These are phyloP conservation scores for Myathropa florea DNA, from an alignment of 2,888 invertebrate species.

Conservation along the genomic window DNA sequence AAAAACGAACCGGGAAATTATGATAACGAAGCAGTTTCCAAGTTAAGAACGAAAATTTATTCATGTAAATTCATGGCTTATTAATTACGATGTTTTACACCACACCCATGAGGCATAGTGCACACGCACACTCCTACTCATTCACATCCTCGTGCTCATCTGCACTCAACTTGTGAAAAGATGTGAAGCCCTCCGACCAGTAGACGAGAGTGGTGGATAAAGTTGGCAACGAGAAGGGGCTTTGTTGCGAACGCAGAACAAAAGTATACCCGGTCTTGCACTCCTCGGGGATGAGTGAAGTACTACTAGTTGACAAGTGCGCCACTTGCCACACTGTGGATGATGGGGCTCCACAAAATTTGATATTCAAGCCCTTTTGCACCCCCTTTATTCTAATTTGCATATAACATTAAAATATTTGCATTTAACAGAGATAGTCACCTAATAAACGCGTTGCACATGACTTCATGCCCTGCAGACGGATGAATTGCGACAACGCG, in stretches of 20 bases:
- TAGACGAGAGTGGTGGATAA: background rate
- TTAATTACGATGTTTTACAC: slow-evolving; percentile 68
- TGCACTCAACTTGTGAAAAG: background rate
- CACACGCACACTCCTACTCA: slow-evolving; percentile 1
- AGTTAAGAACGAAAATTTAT: slow-evolving; percentile 63
- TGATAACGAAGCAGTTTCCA: slow-evolving; percentile 54
- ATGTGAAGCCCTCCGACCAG: slow-evolving; percentile 22
- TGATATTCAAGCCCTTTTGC: slow-evolving; percentile 57
- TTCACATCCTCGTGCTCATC: background rate
- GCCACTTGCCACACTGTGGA: slow-evolving; percentile 23
- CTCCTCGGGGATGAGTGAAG: background rate
- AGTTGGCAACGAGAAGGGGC: slow-evolving; percentile 15
- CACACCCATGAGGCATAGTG: slow-evolving; percentile 30
- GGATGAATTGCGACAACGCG: slow-evolving; percentile 31
- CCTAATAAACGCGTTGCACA: slow-evolving; percentile 64
- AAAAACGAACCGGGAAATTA: slow-evolving; percentile 22
- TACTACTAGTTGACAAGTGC: slow-evolving; percentile 50
- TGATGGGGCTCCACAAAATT: slow-evolving; percentile 48
- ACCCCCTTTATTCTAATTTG: slow-evolving; percentile 47
- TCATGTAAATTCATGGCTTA: slow-evolving; percentile 70
- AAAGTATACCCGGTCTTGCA: background rate
- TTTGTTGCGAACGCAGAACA: slow-evolving; percentile 30
- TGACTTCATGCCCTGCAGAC: slow-evolving; percentile 37
- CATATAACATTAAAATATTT: slow-evolving; percentile 67
- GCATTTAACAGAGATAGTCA: slow-evolving; percentile 65